Conservation (phyloP, 2,113 vertebrate genomes). For the Butastur rufipennis region DNA sequence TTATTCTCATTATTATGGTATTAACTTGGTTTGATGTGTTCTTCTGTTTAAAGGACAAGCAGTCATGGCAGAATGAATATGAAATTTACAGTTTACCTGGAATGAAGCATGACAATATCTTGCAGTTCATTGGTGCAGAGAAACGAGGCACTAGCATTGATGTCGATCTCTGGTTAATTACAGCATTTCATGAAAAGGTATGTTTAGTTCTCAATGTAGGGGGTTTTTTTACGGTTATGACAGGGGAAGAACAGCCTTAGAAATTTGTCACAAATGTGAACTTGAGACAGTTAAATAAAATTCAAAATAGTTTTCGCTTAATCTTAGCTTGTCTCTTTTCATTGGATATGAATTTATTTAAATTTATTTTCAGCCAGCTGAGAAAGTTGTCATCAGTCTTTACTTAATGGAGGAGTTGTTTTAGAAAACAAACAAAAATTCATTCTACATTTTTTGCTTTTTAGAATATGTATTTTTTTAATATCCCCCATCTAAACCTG, state of each 20-base stretch:
- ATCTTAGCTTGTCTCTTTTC: neutral
- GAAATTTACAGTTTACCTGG: constrained; percentile 93
- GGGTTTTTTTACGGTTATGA: too few species aligned
- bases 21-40: neutral
- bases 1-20: neutral
- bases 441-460: neutral
- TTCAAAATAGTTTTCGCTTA: fast-evolving
- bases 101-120: constrained; percentile 97
- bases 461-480: neutral
- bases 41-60: constrained; percentile 83
- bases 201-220: neutral
- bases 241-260: neutral
- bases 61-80: constrained; percentile 98
- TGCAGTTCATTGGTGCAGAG: constrained; percentile 95
- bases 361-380: neutral
- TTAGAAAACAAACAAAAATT: neutral
- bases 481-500: neutral
- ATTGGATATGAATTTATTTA: fast-evolving
- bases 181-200: constrained; percentile 95
- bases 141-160: constrained; percentile 93
- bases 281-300: fast-evolving
- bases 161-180: constrained; percentile 96
- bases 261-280: fast-evolving
- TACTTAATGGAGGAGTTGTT: neutral
- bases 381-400: neutral